Evolutionary conservation across 2,888 invertebrate species (phyloP), one percentile per base, ranked within the genome.

Genomic region (Antitype chi): DNA sequence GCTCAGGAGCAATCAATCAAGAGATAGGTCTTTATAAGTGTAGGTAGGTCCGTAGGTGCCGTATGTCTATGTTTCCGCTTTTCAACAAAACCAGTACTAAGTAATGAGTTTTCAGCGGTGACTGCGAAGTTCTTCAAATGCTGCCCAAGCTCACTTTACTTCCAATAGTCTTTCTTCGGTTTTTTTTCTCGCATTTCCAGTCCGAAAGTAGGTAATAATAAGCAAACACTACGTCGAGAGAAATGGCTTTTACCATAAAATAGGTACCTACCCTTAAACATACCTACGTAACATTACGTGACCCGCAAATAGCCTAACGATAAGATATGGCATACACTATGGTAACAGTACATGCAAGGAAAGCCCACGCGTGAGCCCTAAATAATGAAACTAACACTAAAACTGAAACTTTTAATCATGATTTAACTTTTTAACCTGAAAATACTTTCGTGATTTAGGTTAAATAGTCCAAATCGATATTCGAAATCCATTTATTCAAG

Each of bases 331-430:
- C 60, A 60, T 38, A 43, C 43, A 28, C 38, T n/a, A 32, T 20
- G 28, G 32, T 53, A 43, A n/a, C 53, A 47, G n/a, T n/a, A 23
- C 62, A 74, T 55, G 53, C 75, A 47, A 67, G 17, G 8, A 78
- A 53, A 68, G 25, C n/a, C 25, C 23, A 20, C 64, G 53, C 53
- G 63, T 55, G 63, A 63, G 47, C 32, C 43, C 3, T 38, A 28
- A 28, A 49, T 57, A 57, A 38, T 63, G 15, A 75, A 62, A 32
- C 28, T 55, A 55, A 32, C 28, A 53, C 17, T 47, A 62, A 76
- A 76, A 53, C 25, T 53, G 17, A 43, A 76, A 60, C 11, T 25
- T 7, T 2, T 5, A 17, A 8, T 73, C 4, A 23, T 43, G 17
- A 43, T 28, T 32, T 38, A 11, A 13, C 5, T 53, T 47, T n/a